A percentile compares a stretch with the other conserved stretches of the same genome.
These are phyloP conservation scores for Lagodon rhomboides DNA, from an alignment of 2,797 vertebrate species.

Conservation along the genomic window DNA sequence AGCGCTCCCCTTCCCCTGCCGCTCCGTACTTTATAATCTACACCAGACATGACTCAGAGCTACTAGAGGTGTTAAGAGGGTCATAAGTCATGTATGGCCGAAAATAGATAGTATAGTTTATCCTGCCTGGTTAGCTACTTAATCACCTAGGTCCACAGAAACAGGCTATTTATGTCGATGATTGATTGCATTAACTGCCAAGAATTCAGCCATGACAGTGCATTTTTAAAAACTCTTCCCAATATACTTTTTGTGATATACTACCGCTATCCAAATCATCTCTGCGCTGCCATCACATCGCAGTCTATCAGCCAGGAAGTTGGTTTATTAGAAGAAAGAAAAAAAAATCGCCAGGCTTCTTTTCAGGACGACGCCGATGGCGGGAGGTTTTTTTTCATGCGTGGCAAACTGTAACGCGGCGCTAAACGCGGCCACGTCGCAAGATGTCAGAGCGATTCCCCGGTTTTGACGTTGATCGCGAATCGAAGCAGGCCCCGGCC, in stretches of 20 bases:
- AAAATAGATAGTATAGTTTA: constrained; percentile 82
- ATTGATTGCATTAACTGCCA: constrained; percentile 66
- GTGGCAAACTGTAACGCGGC: constrained; percentile 23
- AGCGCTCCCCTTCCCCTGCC: constrained; percentile 49
- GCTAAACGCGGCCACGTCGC: constrained; percentile 34
- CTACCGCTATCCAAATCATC: constrained; percentile 40
- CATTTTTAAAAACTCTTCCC: constrained; percentile 55
- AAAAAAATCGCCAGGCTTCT: constrained; percentile 3
- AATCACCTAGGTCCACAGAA: constrained; percentile 71
- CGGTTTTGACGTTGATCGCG: constrained; percentile 63
- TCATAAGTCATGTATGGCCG: constrained; percentile 78
- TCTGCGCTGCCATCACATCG: constrained; percentile 18
- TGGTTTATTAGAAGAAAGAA: constrained; percentile 44
- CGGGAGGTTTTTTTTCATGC: constrained; percentile 8
- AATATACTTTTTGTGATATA: constrained; percentile 62
- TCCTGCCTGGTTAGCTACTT: constrained; percentile 77
- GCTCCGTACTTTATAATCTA: constrained; percentile 70
- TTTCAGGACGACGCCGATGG: constrained; percentile 16
- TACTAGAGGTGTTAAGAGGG: constrained; percentile 79
- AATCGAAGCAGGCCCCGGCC: constrained; percentile 44
- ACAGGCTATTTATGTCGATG: constrained; percentile 74
- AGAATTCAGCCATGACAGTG: constrained; percentile 66
- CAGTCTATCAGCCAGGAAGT: constrained; percentile 40
- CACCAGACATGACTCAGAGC: constrained; percentile 79
- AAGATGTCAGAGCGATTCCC: constrained; percentile 69